A percentile compares a stretch with the other conserved stretches of the same genome.
phyloP scores from a whole-genome alignment of 2,797 vertebrate species.

The Poecilia gillii region DNA sequence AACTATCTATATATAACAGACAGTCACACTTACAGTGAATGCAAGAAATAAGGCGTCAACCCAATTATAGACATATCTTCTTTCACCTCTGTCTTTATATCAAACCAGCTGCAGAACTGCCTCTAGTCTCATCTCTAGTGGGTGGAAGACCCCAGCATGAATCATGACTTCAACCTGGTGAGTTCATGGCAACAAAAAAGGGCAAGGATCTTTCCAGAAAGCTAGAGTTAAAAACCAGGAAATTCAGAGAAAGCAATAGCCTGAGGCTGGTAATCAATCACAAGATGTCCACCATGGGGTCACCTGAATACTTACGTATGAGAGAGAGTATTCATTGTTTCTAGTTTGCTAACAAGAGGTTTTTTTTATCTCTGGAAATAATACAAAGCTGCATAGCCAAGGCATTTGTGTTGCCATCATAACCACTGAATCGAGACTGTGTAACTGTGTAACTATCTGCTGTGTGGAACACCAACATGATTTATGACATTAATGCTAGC shows the following conservation, averaged over 20 bases:
- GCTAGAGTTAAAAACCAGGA: slow-evolving; percentile 69
- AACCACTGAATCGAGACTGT: not conserved
- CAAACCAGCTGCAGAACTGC: slow-evolving; percentile 60
- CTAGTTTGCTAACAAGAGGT: slow-evolving; percentile 24
- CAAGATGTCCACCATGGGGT: slow-evolving; percentile 51
- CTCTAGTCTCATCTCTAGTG: slow-evolving; percentile 43
- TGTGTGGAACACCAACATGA: not conserved
- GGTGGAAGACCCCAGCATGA: slow-evolving; percentile 53
- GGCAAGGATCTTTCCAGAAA: slow-evolving; percentile 65
- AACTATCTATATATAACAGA: not conserved
- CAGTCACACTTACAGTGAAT: not conserved
- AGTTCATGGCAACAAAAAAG: slow-evolving; percentile 72
- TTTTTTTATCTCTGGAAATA: slow-evolving; percentile 11
- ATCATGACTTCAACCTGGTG: slow-evolving; percentile 61
- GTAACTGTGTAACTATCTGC: no score
- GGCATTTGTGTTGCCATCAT: slow-evolving; percentile 3
- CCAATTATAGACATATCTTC: slow-evolving; percentile 24
- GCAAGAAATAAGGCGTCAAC: not conserved
- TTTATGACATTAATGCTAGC: not conserved
- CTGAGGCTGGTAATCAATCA: slow-evolving; percentile 76
- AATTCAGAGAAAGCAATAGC: slow-evolving; percentile 66
- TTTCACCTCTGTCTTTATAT: slow-evolving; percentile 16
- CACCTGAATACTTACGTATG: slow-evolving; percentile 45
- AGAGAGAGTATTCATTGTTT: slow-evolving; percentile 36
- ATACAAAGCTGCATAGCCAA: not conserved